phyloP scores from a whole-genome alignment of 2,113 vertebrate genomes.

The Eptesicus fuscus region DNA sequence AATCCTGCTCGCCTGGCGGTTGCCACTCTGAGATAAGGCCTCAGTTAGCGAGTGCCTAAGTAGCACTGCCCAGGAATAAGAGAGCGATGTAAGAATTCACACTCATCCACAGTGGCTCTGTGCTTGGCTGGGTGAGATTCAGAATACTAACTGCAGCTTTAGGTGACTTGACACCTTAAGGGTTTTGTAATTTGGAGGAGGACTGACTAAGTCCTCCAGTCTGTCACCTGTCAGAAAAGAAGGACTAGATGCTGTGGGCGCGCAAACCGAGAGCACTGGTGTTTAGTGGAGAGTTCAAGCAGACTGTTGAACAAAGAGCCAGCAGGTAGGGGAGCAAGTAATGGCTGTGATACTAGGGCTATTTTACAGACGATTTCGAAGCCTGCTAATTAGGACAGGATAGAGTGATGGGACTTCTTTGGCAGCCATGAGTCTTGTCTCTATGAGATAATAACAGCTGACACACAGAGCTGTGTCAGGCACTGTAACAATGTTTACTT shows the following conservation, averaged over 20 bases:
- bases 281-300: background rate
- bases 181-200: background rate
- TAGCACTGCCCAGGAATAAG: background rate
- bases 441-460: background rate
- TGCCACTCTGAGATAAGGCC: background rate
- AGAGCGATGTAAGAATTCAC: background rate
- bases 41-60: background rate
- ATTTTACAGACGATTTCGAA: background rate
- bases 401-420: background rate
- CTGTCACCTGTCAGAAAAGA: background rate
- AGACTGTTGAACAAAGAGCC: background rate
- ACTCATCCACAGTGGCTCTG: background rate
- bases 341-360: background rate
- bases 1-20: background rate
- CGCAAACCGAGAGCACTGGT: background rate
- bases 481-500: no score
- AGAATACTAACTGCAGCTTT: background rate
- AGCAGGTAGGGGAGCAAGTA: no score
- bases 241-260: background rate
- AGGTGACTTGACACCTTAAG: background rate
- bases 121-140: background rate
- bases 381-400: background rate
- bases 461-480: fast-evolving
- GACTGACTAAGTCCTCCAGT: background rate
- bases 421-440: background rate